Evolutionary conservation across 2,797 vertebrate species (phyloP), one percentile per base, ranked within the genome.

Genomic region (Choloepus didactylus): DNA sequence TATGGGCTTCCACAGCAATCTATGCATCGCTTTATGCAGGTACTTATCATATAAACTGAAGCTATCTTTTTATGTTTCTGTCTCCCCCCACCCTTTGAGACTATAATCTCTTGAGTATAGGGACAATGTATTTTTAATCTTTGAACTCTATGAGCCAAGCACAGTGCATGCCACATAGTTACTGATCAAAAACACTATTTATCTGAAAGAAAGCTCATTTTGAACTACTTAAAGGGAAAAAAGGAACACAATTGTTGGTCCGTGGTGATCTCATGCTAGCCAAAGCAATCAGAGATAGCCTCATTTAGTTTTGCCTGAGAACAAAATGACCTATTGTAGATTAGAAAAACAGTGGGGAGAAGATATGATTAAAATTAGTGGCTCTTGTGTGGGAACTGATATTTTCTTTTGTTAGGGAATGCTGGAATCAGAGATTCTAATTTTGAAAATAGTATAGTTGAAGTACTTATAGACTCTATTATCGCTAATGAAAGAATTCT

Each of bases 251-350:
- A 90, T 75, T 56, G 10, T 31, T 82, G 56, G 93, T 64, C 92
- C n/a, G 62, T 18, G 25, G 82, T 69, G 49, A 66, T 84, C 87
- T 9, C 46, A 72, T n/a, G 54, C 35, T 84, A 69, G 67, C 54
- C 54, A 87, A 56, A 85, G n/a, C 76, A 38, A 85, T 59, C 70
- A 67, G 59, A 92, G 35, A 69, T 91, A 87, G 77, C 51, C 69
- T 90, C 85, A 90, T 82, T 95, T 67, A 77, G 62, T 73, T 90
- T 67, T 92, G 87, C 38, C 66, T 69, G 66, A 85, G 59, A 77
- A 94, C 77, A 16, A 92, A 95, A 94, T 82, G 64, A 85, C n/a
- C 54, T 59, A 93, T 81, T 69, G 12, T 21, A 64, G 80, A 93
- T 62, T 69, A 80, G 72, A 67, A 95, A 86, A 94, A 93, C 29